phyloP scores from a whole-genome alignment of 2,797 vertebrate species.

The Glyptemys insculpta region DNA sequence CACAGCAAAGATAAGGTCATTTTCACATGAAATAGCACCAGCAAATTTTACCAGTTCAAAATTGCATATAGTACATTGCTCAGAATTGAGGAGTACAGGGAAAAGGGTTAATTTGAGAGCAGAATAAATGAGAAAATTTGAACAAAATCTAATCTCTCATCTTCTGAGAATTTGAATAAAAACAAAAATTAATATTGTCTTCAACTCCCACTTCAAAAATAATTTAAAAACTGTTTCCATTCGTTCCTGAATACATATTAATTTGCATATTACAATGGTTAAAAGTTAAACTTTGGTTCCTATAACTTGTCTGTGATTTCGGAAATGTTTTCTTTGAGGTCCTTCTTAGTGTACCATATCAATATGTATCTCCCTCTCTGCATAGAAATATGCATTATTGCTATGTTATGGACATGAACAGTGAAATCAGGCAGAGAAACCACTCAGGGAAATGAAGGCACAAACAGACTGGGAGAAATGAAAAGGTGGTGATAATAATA shows the following conservation, averaged over 20 bases:
- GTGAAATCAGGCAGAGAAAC: background rate
- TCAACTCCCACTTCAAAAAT: background rate
- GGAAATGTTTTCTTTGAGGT: background rate
- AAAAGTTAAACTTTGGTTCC: background rate
- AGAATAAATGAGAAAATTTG: background rate
- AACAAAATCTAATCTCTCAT: conserved; percentile 15
- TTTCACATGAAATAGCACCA: background rate
- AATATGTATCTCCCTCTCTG: background rate
- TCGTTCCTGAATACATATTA: conserved; percentile 21
- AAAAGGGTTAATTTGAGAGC: background rate
- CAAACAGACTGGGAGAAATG: background rate
- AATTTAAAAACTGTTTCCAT: background rate
- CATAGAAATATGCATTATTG: background rate
- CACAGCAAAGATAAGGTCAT: background rate
- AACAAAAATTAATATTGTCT: background rate
- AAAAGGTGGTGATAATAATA: rapidly evolving
- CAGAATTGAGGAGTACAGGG: background rate
- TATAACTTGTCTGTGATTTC: background rate
- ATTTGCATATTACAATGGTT: background rate
- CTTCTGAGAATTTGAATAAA: background rate
- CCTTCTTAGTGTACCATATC: background rate
- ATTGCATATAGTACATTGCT: background rate
- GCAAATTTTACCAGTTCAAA: background rate
- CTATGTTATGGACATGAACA: background rate
- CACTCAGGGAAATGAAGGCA: background rate